phyloP scores from a whole-genome alignment of 2,113 vertebrate species.

The Carlito syrichta region DNA sequence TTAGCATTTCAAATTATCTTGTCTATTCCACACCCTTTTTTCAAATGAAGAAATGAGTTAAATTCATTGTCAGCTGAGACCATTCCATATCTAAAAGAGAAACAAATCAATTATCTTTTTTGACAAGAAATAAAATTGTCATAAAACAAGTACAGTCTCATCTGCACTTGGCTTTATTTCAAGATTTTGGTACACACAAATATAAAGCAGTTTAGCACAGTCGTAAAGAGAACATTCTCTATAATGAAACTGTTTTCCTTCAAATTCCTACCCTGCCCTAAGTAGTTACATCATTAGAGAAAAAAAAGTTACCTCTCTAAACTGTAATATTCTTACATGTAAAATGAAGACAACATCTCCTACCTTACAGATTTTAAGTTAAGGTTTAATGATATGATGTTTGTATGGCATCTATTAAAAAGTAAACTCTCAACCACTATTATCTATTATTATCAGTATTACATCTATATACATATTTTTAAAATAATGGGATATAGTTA shows the following conservation, averaged over 20 bases:
- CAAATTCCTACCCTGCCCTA: neutral
- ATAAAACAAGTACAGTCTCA: neutral
- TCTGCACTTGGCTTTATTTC: neutral
- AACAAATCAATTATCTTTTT: constrained; percentile 26
- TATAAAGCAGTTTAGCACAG: neutral
- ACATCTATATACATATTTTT: neutral
- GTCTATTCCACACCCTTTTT: neutral
- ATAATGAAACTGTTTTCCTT: neutral
- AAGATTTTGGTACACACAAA: neutral
- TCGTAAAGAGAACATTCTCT: neutral
- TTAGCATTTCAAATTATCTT: constrained; percentile 2
- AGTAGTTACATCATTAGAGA: neutral
- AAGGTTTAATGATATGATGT: neutral
- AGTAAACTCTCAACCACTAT: neutral
- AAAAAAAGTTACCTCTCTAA: neutral
- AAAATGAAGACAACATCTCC: neutral
- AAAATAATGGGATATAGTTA: neutral
- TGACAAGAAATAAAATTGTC: neutral
- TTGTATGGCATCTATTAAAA: neutral
- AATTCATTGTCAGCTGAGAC: neutral
- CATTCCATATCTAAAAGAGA: neutral
- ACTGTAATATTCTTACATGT: neutral
- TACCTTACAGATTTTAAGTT: neutral
- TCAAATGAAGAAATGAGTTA: neutral
- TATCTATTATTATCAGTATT: neutral